These are phyloP conservation scores for Pavo muticus DNA, from an alignment of 2,113 vertebrate genomes.

Conservation along the genomic window DNA sequence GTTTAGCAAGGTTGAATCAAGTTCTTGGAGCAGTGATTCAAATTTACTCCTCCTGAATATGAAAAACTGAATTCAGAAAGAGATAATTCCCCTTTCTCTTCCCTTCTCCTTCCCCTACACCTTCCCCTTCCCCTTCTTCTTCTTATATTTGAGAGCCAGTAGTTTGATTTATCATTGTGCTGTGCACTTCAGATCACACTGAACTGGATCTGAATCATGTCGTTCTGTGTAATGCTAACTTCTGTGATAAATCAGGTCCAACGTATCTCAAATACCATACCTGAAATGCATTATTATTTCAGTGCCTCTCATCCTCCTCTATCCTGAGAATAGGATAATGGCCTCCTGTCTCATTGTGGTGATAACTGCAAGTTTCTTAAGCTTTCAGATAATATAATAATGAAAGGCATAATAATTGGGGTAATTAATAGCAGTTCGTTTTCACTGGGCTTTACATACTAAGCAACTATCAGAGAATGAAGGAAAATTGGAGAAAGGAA, in stretches of 20 bases:
- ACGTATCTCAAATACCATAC: background rate
- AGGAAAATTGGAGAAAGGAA: background rate
- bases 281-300: background rate
- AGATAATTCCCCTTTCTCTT: too few species aligned
- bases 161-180: background rate
- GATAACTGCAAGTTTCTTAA: conserved; percentile 11
- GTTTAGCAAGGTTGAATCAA: background rate
- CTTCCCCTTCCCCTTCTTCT: background rate
- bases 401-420: background rate
- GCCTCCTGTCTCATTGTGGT: background rate
- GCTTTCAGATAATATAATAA: conserved; percentile 25
- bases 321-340: background rate
- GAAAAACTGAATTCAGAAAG: background rate
- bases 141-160: background rate
- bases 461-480: background rate
- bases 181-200: rapidly evolving
- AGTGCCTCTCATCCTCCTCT: background rate
- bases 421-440: conserved; percentile 21
- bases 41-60: background rate
- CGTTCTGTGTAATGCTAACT: background rate
- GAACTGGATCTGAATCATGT: background rate
- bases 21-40: rapidly evolving
- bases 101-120: background rate
- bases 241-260: background rate
- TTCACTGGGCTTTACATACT: background rate